Percentiles rank a stretch among this genome's conserved stretches.
phyloP scores from a whole-genome alignment of 35 echinoderm and acorn worm genomes.

The Chiridota heheva region DNA sequence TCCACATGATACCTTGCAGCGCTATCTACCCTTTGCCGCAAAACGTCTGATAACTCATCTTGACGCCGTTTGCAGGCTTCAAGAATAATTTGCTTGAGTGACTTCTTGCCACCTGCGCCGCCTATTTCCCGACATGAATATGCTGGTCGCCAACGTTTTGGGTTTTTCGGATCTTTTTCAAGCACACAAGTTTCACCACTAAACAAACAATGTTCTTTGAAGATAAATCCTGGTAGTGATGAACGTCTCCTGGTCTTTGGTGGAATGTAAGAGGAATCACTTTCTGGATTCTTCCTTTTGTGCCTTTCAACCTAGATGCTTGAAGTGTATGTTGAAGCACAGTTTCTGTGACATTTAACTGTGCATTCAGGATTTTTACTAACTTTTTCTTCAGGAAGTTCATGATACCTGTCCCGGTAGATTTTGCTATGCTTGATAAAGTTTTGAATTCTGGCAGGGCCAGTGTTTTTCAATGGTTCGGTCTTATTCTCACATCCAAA shows the following conservation, averaged over 20 bases:
- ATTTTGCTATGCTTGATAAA: too few species aligned
- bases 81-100: conserved; percentile 23
- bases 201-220: conserved; percentile 41
- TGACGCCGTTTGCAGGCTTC: not conserved
- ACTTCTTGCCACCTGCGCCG: not conserved
- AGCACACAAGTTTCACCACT: conserved; percentile 41
- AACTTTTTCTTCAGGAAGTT: too few species aligned
- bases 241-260: conserved; percentile 8
- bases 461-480: too few species aligned
- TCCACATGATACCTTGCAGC: conserved; percentile 39
- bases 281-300: too few species aligned
- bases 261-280: too few species aligned
- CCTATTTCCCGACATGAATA: conserved; percentile 10
- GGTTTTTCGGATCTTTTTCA: conserved; percentile 37
- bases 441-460: too few species aligned
- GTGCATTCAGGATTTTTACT: too few species aligned
- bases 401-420: too few species aligned
- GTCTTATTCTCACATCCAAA: too few species aligned
- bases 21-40: not conserved
- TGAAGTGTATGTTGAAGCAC: too few species aligned
- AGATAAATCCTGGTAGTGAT: conserved; percentile 29
- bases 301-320: too few species aligned
- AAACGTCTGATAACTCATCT: conserved; percentile 5
- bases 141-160: conserved; percentile 23
- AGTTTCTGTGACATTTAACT: too few species aligned